phyloP scores from a whole-genome alignment of 2,888 invertebrate species.

The Drosophila lacicola region DNA sequence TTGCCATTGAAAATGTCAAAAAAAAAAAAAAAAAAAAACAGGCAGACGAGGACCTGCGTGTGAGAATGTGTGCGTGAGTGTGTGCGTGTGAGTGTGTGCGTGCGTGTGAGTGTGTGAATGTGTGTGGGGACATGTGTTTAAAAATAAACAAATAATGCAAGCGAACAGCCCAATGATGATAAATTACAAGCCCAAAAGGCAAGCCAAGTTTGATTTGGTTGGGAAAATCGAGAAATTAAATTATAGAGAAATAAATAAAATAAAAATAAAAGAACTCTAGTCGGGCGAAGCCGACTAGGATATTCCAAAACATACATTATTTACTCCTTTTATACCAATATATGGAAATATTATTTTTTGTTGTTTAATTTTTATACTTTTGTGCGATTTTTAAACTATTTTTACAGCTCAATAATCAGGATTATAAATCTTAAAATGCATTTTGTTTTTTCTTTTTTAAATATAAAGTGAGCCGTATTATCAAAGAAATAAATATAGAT shows the following conservation, averaged over 20 bases:
- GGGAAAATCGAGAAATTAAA: slow-evolving; percentile 34
- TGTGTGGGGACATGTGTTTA: slow-evolving; percentile 62
- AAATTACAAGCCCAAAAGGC: slow-evolving; percentile 47
- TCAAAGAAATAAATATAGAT: too few relatives aligned
- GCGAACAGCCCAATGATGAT: slow-evolving; percentile 40
- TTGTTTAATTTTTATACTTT: too few relatives aligned
- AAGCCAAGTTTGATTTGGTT: slow-evolving; percentile 43
- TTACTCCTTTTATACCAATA: too few relatives aligned
- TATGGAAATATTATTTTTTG: too few relatives aligned
- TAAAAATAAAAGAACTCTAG: slow-evolving; percentile 3
- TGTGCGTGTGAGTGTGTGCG: neutral
- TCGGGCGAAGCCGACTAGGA: too few relatives aligned
- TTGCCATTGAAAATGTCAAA: slow-evolving; percentile 64
- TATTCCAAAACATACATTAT: too few relatives aligned
- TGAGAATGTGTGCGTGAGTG: neutral
- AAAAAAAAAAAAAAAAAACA: neutral
- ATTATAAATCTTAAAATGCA: too few relatives aligned
- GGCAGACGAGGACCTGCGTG: slow-evolving; percentile 35
- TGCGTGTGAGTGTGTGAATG: neutral
- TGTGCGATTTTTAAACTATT: too few relatives aligned
- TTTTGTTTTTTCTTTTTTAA: too few relatives aligned
- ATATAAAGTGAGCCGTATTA: too few relatives aligned
- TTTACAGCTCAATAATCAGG: neutral
- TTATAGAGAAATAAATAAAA: slow-evolving; percentile 36
- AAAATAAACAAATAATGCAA: slow-evolving; percentile 73